Conservation (phyloP, 2,113 vertebrate species). For the Verasper variegatus region DNA sequence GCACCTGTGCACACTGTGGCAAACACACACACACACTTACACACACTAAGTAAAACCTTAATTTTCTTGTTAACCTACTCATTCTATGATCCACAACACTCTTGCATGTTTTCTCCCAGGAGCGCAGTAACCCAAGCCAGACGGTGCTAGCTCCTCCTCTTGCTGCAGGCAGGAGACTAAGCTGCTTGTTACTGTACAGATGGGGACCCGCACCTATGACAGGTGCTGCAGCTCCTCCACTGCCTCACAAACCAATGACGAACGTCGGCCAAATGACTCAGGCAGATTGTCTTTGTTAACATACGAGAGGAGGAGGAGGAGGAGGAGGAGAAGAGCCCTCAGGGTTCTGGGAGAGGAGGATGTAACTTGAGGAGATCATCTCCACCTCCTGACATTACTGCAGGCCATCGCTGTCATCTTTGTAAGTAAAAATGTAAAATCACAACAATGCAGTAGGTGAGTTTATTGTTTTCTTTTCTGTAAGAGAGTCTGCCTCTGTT, state of each 20-base stretch:
- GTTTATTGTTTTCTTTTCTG: neutral
- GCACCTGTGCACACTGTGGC: constrained; percentile 49
- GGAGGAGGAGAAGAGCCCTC: constrained; percentile 47
- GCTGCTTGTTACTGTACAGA: constrained; percentile 67
- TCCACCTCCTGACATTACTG: constrained; percentile 49
- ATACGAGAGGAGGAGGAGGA: constrained; percentile 28
- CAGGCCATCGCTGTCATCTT: constrained; percentile 20
- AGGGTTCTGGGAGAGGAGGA: constrained; percentile 30
- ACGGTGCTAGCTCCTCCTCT: constrained; percentile 54
- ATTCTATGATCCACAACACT: constrained; percentile 30
- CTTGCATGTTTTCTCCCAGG: constrained; percentile 34
- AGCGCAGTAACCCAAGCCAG: constrained; percentile 60
- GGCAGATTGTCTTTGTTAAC: constrained; percentile 60
- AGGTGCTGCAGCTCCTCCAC: constrained; percentile 55
- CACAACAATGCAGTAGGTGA: neutral
- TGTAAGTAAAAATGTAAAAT: constrained; percentile 13
- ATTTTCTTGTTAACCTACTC: constrained; percentile 52
- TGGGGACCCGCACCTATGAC: constrained; percentile 67
- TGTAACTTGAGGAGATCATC: constrained; percentile 65
- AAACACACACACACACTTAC: neutral
- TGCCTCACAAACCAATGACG: constrained; percentile 29
- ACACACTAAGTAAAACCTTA: constrained; percentile 1
- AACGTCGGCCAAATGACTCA: constrained; percentile 24
- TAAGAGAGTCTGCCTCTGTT: neutral
- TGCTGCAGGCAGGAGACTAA: constrained; percentile 64